These are phyloP conservation scores for Microcaecilia unicolor DNA, from an alignment of 2,797 vertebrate species.

Conservation along the genomic window DNA sequence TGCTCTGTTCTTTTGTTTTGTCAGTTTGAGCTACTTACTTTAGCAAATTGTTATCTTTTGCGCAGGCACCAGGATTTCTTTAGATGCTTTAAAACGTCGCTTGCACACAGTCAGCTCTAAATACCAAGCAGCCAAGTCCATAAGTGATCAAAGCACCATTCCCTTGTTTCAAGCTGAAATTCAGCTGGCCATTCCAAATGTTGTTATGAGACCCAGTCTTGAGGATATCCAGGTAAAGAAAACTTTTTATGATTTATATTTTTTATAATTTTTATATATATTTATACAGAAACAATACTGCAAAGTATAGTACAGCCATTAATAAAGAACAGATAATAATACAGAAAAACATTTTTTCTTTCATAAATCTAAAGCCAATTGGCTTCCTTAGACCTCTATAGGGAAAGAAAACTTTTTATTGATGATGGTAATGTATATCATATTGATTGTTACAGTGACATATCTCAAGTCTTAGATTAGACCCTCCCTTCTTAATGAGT, in stretches of 20 bases:
- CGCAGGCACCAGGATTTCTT: constrained; percentile 57
- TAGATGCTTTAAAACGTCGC: constrained; percentile 57
- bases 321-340: too few relatives aligned
- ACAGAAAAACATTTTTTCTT: too few relatives aligned
- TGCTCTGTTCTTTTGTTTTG: not conserved
- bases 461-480: too few relatives aligned
- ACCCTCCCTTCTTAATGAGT: too few relatives aligned
- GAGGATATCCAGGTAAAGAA: constrained; percentile 67
- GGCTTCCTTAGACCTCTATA: too few relatives aligned
- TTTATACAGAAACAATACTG: too few relatives aligned
- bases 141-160: constrained; percentile 10
- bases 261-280: too few relatives aligned
- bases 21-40: not conserved
- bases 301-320: too few relatives aligned
- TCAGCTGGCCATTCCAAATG: constrained; percentile 64
- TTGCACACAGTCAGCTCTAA: constrained; percentile 36
- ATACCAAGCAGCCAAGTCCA: constrained; percentile 25
- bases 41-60: not conserved
- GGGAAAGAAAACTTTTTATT: not conserved
- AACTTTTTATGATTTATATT: not conserved
- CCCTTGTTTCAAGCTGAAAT: constrained; percentile 62
- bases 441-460: constrained; percentile 1
- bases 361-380: too few relatives aligned
- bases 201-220: constrained; percentile 62
- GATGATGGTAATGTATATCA: not conserved